Evolutionary conservation across 2,888 invertebrate species (phyloP).

Genomic region (Teleiodes luculella): DNA sequence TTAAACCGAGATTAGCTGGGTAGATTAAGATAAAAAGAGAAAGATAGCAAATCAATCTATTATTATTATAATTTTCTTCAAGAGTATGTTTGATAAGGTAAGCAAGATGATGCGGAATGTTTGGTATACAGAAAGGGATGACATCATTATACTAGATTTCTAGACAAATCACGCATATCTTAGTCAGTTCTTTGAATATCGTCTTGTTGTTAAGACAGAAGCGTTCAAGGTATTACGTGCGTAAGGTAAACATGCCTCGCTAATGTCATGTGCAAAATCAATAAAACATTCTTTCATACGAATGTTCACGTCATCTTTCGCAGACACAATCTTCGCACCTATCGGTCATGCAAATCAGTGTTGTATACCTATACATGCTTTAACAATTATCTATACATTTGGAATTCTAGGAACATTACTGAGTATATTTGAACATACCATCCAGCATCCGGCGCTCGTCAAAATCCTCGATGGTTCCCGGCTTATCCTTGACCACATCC

Average conservation of each 20-base stretch:
- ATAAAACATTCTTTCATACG: slow-evolving; percentile 27
- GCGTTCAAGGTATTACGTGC: slow-evolving; percentile 3
- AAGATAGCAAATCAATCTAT: not conserved
- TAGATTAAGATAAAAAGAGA: not conserved
- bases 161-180: no score
- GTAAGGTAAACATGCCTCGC: not conserved
- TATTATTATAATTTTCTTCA: not conserved
- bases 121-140: no score
- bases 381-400: no score
- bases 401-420: not conserved
- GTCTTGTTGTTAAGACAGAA: not conserved
- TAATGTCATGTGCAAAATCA: slow-evolving; percentile 31
- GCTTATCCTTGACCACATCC: slow-evolving; percentile 60
- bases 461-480: slow-evolving; percentile 49
- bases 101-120: no score
- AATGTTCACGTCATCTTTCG: slow-evolving; percentile 5
- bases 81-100: not conserved
- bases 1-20: no score
- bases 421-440: slow-evolving; percentile 51
- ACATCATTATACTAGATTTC: no score
- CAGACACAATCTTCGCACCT: not conserved
- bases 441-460: slow-evolving; percentile 74
- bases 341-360: not conserved
- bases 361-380: not conserved
- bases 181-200: not conserved